These are phyloP conservation scores for Zaprionus camerounensis DNA, from an alignment of 1,140 invertebrate genomes.

Conservation along the genomic window DNA sequence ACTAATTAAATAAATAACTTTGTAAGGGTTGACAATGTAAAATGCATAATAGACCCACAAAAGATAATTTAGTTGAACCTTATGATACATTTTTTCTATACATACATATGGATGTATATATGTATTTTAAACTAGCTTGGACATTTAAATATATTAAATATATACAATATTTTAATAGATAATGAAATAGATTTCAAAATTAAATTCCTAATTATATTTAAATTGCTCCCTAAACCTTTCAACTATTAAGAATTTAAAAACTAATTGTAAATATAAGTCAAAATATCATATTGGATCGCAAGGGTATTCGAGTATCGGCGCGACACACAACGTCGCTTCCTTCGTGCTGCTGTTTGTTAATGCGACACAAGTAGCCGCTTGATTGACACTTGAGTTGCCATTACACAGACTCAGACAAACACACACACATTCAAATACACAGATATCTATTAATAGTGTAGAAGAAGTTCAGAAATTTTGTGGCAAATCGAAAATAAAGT, in stretches of 20 bases:
- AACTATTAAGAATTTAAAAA: too few relatives aligned
- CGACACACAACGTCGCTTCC: background rate
- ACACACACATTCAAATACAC: background rate
- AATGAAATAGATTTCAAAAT: background rate
- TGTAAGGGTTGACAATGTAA: too few relatives aligned
- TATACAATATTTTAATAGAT: too few relatives aligned
- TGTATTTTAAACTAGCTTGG: too few relatives aligned
- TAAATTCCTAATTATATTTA: background rate
- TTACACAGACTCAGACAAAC: conserved; percentile 23
- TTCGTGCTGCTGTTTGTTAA: conserved; percentile 52
- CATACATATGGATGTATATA: too few relatives aligned
- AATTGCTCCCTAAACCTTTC: background rate
- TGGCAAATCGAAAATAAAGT: conserved; percentile 6
- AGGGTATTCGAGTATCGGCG: background rate
- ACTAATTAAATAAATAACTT: too few relatives aligned
- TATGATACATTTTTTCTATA: too few relatives aligned
- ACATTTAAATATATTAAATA: too few relatives aligned
- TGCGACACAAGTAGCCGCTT: conserved; percentile 66
- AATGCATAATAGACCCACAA: too few relatives aligned
- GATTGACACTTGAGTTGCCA: conserved; percentile 74
- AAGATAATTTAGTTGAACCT: too few relatives aligned
- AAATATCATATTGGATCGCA: background rate
- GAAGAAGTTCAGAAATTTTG: conserved; percentile 11
- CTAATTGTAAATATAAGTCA: too few relatives aligned
- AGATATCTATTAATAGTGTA: conserved; percentile 1